Conservation (phyloP, 1,140 invertebrate species). For the Ostrea edulis region DNA sequence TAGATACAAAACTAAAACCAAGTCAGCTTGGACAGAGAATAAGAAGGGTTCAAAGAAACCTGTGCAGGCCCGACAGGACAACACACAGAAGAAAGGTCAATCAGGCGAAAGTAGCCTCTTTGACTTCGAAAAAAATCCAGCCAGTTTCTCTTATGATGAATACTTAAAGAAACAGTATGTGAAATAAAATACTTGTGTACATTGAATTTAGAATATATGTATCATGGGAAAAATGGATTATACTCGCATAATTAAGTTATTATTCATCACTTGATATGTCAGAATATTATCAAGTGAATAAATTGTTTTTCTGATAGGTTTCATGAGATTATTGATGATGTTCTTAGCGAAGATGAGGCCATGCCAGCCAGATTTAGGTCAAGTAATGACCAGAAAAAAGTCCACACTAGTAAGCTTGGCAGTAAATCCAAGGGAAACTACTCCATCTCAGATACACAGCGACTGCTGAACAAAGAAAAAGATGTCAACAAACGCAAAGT, state of each 20-base stretch:
- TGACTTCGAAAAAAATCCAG: constrained; percentile 55
- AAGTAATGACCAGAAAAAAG: constrained; percentile 53
- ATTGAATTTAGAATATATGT: background rate
- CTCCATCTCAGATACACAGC: constrained; percentile 60
- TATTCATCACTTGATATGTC: background rate
- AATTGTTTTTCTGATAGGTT: constrained; percentile 55
- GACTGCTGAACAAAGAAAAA: constrained; percentile 60
- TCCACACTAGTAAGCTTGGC: constrained; percentile 42
- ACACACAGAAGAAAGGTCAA: constrained; percentile 14
- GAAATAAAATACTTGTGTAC: background rate
- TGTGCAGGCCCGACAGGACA: constrained; percentile 41
- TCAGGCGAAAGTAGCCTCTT: constrained; percentile 46
- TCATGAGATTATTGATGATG: constrained; percentile 62
- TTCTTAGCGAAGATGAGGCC: constrained; percentile 59
- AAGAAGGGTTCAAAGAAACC: background rate
- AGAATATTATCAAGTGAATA: background rate
- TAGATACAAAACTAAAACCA: constrained; percentile 39
- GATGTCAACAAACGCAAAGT: constrained; percentile 61
- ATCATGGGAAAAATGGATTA: background rate
- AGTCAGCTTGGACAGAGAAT: constrained; percentile 42
- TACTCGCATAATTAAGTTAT: background rate
- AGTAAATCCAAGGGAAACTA: constrained; percentile 55
- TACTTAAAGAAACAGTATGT: constrained; percentile 64
- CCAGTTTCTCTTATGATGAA: constrained; percentile 63
- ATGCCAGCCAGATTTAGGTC: constrained; percentile 57